Evolutionary conservation across 2,888 invertebrate genomes (phyloP).

Genomic region (Heliconius cydno): DNA sequence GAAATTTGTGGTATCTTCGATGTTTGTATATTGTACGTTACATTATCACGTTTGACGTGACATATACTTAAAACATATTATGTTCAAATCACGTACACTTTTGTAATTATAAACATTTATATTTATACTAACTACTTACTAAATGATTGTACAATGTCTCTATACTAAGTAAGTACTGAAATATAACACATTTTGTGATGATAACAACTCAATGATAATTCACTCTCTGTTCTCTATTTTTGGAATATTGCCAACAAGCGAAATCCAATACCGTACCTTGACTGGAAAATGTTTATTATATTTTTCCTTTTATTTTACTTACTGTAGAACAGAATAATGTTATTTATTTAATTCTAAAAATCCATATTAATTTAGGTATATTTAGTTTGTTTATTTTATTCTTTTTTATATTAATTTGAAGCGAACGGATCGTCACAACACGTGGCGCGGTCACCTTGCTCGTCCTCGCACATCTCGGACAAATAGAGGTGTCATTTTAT

Average conservation of each 20-base stretch:
- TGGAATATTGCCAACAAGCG: background rate
- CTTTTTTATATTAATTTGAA: conserved; percentile 3
- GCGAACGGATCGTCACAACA: conserved; percentile 39
- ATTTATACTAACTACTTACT: background rate
- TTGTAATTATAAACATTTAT: background rate
- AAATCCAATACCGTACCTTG: background rate
- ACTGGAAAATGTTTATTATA: background rate
- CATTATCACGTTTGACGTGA: conserved; percentile 7
- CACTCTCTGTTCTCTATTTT: background rate
- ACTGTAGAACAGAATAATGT: background rate
- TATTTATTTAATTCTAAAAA: background rate
- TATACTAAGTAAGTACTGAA: background rate
- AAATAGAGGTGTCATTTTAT: conserved; percentile 72
- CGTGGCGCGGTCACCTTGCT: conserved; percentile 75
- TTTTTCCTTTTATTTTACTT: background rate
- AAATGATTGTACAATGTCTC: background rate
- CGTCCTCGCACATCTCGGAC: conserved; percentile 76
- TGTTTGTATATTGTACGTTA: conserved; percentile 6
- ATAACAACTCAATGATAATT: background rate
- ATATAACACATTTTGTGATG: too few species aligned
- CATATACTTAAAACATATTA: background rate
- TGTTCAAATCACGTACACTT: conserved; percentile 2
- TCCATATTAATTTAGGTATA: background rate
- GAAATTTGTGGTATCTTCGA: background rate
- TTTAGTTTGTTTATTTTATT: too few species aligned